Evolutionary conservation across 2,888 invertebrate species (phyloP).

Genomic region (Stenichneumon culpator): DNA sequence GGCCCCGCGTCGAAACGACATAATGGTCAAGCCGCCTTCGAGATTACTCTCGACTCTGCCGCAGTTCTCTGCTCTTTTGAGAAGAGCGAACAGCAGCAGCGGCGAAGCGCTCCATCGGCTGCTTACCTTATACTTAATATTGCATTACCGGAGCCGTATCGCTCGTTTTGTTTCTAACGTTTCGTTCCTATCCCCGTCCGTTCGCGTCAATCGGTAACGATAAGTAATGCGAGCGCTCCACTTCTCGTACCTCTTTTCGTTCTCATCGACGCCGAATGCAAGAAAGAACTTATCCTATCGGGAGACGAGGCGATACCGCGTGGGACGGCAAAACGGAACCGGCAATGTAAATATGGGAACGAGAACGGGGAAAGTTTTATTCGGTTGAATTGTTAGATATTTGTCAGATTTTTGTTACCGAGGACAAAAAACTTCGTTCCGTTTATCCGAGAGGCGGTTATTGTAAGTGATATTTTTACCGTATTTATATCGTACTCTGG

Average conservation of each 20-base stretch:
- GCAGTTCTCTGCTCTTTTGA: slow-evolving; percentile 39
- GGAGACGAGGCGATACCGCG: slow-evolving; percentile 22
- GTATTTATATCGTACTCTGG: no score
- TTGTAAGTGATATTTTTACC: no score
- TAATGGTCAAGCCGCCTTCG: slow-evolving; percentile 75
- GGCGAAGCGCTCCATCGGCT: slow-evolving; percentile 45
- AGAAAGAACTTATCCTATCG: slow-evolving; percentile 26
- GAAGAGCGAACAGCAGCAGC: slow-evolving; percentile 24
- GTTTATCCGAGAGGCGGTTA: no score
- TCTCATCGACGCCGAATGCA: slow-evolving; percentile 3
- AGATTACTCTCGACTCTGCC: slow-evolving; percentile 57
- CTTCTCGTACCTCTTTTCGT: not conserved
- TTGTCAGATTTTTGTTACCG: slow-evolving; percentile 85
- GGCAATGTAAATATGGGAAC: slow-evolving; percentile 59
- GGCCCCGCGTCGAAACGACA: slow-evolving; percentile 73
- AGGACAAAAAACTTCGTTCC: slow-evolving; percentile 76
- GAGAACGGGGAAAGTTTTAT: slow-evolving; percentile 71
- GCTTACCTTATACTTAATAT: slow-evolving; percentile 82
- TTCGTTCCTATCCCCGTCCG: not conserved
- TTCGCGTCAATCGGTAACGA: not conserved
- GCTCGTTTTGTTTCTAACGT: not conserved
- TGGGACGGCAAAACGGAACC: slow-evolving; percentile 25
- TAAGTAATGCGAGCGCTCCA: not conserved
- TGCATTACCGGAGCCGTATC: slow-evolving; percentile 76
- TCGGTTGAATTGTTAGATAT: slow-evolving; percentile 84